Evolutionary conservation across 1,140 invertebrate species (phyloP), one percentile per base, ranked within the genome.

Genomic region (Drosophila repleta): DNA sequence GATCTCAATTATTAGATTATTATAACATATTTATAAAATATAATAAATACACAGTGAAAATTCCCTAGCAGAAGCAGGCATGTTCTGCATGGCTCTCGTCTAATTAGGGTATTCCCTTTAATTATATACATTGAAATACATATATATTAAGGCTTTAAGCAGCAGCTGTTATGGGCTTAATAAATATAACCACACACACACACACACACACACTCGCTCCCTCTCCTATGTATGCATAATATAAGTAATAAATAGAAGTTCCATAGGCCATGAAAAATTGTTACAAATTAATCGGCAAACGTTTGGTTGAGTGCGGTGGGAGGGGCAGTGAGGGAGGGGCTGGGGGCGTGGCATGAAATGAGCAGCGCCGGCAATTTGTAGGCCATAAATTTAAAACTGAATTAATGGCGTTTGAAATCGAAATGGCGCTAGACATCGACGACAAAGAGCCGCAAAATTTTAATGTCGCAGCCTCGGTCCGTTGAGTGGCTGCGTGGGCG

Each of bases 311-410:
- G 48, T 1, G 5, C 39, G 39, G 13, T n/a, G 39, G 4, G 1
- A 5, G 32, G 1, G 32, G 10, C 2, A 11, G 32, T 11, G 8
- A 2, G 32, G 10, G 11, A 2, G 32, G 29, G 8, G 0, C 2
- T 6, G 32, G 32, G 32, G 32, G 8, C 7, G 32, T 35, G 32
- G 35, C 45, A 37, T 37, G 18, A 62, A 79, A 75, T 66, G 76
- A 79, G 61, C 46, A 52, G 48, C 67, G 55, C 41, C 48, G 74
- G 52, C 43, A 79, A 73, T 73, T 82, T 88, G 78, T 87, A 76
- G 62, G 82, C 83, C 64, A 87, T 87, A 87, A 79, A 88, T 88
- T 88, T 70, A 64, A 82, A 82, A 87, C 73, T 82, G 71, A 87
- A 88, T 87, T 87, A 88, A 87, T 88, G 83, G 71, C 78, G 57